Evolutionary conservation across 2,797 vertebrate species (phyloP).

Genomic region (Mus minutoides): DNA sequence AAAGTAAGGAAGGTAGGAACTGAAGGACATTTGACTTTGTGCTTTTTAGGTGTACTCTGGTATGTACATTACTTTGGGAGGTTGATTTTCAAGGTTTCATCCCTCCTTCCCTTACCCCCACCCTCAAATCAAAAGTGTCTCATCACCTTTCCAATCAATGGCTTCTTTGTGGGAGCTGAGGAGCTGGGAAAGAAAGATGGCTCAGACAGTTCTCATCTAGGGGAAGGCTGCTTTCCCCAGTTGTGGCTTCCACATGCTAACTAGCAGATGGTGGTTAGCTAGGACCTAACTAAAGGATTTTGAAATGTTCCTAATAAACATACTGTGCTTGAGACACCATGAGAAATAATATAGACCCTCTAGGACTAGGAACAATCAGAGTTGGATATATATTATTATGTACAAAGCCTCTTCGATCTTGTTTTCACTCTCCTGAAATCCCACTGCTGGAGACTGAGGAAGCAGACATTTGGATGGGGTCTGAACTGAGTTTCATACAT

Average conservation of each 20-base stretch:
- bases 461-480: not conserved
- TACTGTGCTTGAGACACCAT: no score
- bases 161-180: constrained; percentile 4
- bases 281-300: not conserved
- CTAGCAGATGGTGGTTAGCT: not conserved
- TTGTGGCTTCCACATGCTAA: constrained; percentile 14
- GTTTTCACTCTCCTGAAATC: constrained; percentile 29
- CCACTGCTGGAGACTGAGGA: constrained; percentile 25
- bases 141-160: not conserved
- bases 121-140: not conserved
- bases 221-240: not conserved
- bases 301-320: no score
- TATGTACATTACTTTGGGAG: not conserved
- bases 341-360: no score
- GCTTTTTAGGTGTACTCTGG: not conserved
- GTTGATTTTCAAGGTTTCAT: constrained; percentile 38
- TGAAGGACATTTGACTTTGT: not conserved
- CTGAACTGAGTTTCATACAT: not conserved
- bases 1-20: not conserved
- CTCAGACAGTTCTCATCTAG: not conserved
- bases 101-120: not conserved
- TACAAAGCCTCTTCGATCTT: not conserved
- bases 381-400: no score
- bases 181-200: not conserved
- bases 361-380: no score